These are phyloP conservation scores for Drosophila mettleri DNA, from an alignment of 2,888 invertebrate species.

Conservation along the genomic window DNA sequence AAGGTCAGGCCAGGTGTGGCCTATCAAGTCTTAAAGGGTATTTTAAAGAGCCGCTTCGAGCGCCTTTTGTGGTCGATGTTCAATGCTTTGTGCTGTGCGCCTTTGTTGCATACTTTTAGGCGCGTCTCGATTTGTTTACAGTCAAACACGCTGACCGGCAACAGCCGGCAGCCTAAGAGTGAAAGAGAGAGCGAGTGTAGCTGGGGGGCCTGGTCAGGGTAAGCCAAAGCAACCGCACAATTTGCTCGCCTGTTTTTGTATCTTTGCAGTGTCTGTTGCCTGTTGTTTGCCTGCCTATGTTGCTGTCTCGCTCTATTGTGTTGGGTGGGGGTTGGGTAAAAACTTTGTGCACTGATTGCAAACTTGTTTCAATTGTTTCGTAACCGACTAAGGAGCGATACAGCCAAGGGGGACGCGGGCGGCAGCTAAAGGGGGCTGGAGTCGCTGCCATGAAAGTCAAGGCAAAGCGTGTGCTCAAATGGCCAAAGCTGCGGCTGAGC, in stretches of 20 bases:
- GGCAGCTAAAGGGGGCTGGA: background rate
- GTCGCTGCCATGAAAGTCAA: conserved; percentile 59
- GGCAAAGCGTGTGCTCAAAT: conserved; percentile 55
- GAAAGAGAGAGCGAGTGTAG: background rate
- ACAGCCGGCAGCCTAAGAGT: background rate
- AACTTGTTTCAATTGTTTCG: conserved; percentile 78
- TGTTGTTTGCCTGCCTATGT: conserved; percentile 23
- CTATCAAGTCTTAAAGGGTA: conserved; percentile 10
- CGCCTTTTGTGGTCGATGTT: background rate
- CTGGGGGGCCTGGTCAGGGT: background rate
- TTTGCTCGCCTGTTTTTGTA: conserved; percentile 69
- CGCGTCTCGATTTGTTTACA: conserved; percentile 66
- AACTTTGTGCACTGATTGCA: conserved; percentile 77
- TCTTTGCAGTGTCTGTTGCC: conserved; percentile 56
- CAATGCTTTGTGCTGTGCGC: conserved; percentile 9
- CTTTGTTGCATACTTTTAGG: conserved; percentile 64
- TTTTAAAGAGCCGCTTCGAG: background rate
- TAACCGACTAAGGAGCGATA: conserved; percentile 36
- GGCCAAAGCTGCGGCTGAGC: conserved; percentile 38
- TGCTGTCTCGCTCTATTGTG: conserved; percentile 29
- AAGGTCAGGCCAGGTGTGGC: background rate
- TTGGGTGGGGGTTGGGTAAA: conserved; percentile 42
- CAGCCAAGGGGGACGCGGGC: background rate
- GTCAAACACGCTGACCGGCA: conserved; percentile 50
- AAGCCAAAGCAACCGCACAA: conserved; percentile 62